Evolutionary conservation across 2,113 vertebrate genomes (phyloP), one percentile per base, ranked within the genome.

Genomic region (Gymnobelideus leadbeateri): DNA sequence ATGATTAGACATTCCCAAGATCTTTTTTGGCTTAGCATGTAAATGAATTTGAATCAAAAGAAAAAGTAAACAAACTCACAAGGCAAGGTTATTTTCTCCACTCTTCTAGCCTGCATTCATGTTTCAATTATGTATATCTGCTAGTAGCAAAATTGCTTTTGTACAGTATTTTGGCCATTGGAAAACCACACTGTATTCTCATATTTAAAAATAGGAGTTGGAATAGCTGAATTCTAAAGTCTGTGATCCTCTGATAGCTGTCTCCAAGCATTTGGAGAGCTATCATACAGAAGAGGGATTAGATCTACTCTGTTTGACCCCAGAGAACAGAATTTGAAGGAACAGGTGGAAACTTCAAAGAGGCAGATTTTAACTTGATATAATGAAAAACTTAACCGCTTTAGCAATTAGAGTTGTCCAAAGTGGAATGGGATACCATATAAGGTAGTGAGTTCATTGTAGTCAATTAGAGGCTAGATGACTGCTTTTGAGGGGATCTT

Each of bases 311-410:
- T 84, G 14, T 43, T 43, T 77, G 37, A 84, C 37, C 68, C 68
- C 68, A 23, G n/a, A 84, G 68, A 84, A 43, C 37, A 21, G 6
- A 84, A 43, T 84, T 84, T 21, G n/a, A 43, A 43, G n/a, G 68
- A 84, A 43, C 68, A 84, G 68, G 68, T 84, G 68, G 37, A 84
- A 84, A 84, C 68, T 84, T 84, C 68, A 84, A 84, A 84, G 68
- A 43, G 68, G 16, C 68, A 84, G 68, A 84, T 84, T 84, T 84
- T 84, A 43, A n/a, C n/a, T 43, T 84, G 68, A 21, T 43, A 84
- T 43, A 84, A 43, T 84, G 68, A 84, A 84, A 84, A 84, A 84
- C 68, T 43, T 84, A 84, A 84, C 68, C 19, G 43, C 68, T 43
- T 84, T 43, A 43, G 7, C 37, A 43, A 43, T 84, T 84, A 84